phyloP scores from a whole-genome alignment of 2,797 vertebrate species.

The Micromesistius poutassou region DNA sequence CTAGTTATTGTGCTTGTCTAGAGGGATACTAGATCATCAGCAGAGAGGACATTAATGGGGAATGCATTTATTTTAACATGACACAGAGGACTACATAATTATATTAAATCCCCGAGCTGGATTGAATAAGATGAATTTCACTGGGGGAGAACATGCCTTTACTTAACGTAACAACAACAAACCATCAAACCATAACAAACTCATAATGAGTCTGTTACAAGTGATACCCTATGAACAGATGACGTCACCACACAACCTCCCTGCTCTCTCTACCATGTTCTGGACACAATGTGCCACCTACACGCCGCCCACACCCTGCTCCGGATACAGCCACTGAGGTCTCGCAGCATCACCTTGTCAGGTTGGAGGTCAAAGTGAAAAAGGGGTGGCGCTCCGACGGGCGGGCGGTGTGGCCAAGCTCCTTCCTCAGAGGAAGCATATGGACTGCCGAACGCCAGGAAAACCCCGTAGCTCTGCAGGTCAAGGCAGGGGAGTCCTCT shows the following conservation, averaged over 20 bases:
- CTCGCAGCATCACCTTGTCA: conserved; percentile 34
- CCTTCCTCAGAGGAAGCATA: conserved; percentile 71
- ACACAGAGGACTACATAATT: not conserved
- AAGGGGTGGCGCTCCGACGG: conserved; percentile 56
- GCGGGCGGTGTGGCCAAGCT: conserved; percentile 70
- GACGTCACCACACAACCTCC: not conserved
- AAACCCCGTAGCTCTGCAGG: conserved; percentile 35
- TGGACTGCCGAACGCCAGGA: conserved; percentile 58
- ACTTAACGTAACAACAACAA: not conserved
- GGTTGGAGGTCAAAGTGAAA: conserved; percentile 53
- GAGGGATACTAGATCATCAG: not conserved
- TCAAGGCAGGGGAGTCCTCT: conserved; percentile 47
- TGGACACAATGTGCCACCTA: not conserved
- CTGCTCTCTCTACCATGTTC: not conserved
- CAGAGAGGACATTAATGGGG: not conserved
- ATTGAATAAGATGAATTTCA: not conserved
- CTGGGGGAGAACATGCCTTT: not conserved
- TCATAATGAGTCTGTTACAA: not conserved
- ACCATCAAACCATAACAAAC: not conserved
- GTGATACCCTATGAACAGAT: not conserved
- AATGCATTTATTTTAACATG: not conserved
- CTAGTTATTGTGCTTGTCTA: not conserved
- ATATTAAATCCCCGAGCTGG: not conserved
- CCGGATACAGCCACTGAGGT: conserved; percentile 44
- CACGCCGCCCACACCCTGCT: not conserved